Percentiles rank a stretch among this genome's conserved stretches.
phyloP scores from a whole-genome alignment of 1,140 invertebrate genomes.

The Phenacoccus solenopsis region DNA sequence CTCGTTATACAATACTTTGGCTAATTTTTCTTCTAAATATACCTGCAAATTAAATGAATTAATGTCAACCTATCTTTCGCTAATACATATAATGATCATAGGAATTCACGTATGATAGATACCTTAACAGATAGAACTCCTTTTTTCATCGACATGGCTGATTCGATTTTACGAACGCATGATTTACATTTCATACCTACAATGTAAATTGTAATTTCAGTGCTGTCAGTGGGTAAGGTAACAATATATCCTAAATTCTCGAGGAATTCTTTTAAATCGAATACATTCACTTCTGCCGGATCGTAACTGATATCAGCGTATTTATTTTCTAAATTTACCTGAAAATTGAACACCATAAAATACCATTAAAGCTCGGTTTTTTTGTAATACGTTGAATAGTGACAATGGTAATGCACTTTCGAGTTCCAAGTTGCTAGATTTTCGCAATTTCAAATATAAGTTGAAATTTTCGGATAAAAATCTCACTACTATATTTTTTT shows the following conservation, averaged over 20 bases:
- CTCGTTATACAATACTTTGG: constrained; percentile 52
- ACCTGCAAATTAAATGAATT: constrained; percentile 39
- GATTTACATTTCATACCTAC: constrained; percentile 74
- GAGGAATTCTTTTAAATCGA: constrained; percentile 48
- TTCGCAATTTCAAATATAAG: neutral
- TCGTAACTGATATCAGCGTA: constrained; percentile 55
- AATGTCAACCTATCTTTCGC: neutral
- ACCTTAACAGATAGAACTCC: constrained; percentile 23
- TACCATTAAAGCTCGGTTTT: neutral
- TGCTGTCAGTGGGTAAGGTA: neutral
- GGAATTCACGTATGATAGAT: neutral
- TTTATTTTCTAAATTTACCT: constrained; percentile 49
- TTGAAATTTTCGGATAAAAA: neutral
- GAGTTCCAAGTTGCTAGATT: neutral
- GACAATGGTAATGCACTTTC: neutral
- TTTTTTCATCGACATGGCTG: constrained; percentile 10
- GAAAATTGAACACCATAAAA: neutral
- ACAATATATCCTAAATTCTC: constrained; percentile 66
- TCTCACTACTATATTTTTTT: neutral
- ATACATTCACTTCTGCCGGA: constrained; percentile 38
- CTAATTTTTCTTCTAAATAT: constrained; percentile 47
- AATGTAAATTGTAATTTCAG: constrained; percentile 35
- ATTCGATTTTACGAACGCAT: constrained; percentile 44
- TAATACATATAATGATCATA: neutral
- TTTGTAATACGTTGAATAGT: neutral